phyloP scores from a whole-genome alignment of 2,888 invertebrate genomes.

The Acanthosepion pharaonis region DNA sequence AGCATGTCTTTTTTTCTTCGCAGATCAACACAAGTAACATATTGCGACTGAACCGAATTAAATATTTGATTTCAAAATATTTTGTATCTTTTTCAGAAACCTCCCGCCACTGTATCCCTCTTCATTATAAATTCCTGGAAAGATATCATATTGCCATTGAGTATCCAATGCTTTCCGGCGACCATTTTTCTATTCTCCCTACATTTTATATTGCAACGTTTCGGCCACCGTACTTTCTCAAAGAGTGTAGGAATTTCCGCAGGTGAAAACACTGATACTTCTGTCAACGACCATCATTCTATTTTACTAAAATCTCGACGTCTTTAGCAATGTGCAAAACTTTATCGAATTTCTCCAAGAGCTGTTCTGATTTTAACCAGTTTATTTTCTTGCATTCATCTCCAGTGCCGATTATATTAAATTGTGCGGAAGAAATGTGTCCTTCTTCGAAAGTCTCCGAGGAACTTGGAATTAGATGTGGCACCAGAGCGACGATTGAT shows the following conservation, averaged over 20 bases:
- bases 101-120: no score
- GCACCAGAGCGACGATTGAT: not conserved
- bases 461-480: constrained; percentile 20
- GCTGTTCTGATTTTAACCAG: constrained; percentile 1
- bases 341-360: constrained; percentile 9
- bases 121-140: no score
- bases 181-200: no score
- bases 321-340: not conserved
- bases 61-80: no score
- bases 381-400: not conserved
- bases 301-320: not conserved
- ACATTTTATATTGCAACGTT: no score
- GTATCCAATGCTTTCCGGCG: no score
- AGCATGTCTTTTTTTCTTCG: no score
- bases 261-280: not conserved
- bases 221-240: not conserved
- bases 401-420: not conserved
- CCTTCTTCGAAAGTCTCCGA: not conserved
- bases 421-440: not conserved
- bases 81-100: no score
- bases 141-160: no score
- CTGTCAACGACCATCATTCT: not conserved
- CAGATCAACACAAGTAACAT: no score
- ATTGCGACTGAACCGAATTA: no score
- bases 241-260: not conserved